Percentiles rank a stretch among this genome's conserved stretches.
phyloP scores from a whole-genome alignment of 2,113 vertebrate species.

The Peromyscus maniculatus region DNA sequence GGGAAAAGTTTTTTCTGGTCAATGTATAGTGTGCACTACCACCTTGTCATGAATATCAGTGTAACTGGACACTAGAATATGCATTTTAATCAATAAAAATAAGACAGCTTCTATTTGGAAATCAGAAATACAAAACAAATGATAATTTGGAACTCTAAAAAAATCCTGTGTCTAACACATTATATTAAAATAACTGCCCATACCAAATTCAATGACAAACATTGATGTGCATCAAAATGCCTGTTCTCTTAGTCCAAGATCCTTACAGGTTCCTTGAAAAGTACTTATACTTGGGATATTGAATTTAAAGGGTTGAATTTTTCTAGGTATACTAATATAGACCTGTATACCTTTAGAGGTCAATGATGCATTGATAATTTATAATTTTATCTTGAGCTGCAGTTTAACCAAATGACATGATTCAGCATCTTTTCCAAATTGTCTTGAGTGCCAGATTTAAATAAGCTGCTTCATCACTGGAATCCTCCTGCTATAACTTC shows the following conservation, averaged over 20 bases:
- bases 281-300: neutral
- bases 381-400: constrained; percentile 30
- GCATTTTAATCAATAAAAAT: neutral
- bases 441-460: constrained; percentile 45
- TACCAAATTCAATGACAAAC: constrained; percentile 13
- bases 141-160: neutral
- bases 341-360: neutral
- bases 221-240: constrained; percentile 17
- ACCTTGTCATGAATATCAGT: neutral
- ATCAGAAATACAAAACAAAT: neutral
- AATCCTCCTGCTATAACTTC: constrained; percentile 41
- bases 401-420: constrained; percentile 43
- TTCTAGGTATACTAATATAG: neutral
- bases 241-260: neutral
- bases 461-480: constrained; percentile 35
- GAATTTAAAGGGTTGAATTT: constrained; percentile 5
- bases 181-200: neutral
- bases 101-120: neutral
- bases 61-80: neutral
- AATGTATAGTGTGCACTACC: neutral
- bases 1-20: neutral
- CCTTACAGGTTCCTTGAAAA: neutral
- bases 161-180: neutral
- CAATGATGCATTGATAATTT: neutral
- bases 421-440: constrained; percentile 44